phyloP scores from a whole-genome alignment of 2,888 invertebrate genomes.

The Hofmannophila pseudospretella region DNA sequence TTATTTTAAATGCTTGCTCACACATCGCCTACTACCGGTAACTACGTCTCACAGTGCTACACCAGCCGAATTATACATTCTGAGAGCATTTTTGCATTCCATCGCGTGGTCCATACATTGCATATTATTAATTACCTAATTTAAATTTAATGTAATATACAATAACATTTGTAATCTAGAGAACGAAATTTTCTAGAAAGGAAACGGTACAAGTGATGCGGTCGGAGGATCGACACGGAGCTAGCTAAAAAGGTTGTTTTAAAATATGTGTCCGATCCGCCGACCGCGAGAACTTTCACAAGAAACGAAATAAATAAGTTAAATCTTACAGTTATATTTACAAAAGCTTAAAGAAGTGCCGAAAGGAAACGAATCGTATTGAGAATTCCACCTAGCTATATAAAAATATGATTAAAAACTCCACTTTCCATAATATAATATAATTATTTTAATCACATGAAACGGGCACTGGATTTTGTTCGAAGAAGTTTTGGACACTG shows the following conservation, averaged over 20 bases:
- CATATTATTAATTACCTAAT: constrained; percentile 40
- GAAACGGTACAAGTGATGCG: constrained; percentile 37
- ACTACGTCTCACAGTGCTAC: constrained; percentile 56
- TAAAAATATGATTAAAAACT: constrained; percentile 64
- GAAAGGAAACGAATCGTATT: constrained; percentile 48
- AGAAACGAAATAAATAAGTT: constrained; percentile 71
- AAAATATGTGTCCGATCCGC: no score
- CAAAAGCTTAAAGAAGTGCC: constrained; percentile 69
- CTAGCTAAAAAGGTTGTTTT: no score
- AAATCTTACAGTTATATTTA: constrained; percentile 68
- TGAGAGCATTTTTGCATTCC: constrained; percentile 64
- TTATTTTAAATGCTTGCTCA: constrained; percentile 74
- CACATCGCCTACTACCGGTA: constrained; percentile 68
- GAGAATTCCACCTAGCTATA: constrained; percentile 69
- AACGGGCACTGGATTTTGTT: constrained; percentile 73
- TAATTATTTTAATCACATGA: constrained; percentile 59
- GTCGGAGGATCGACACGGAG: constrained; percentile 19
- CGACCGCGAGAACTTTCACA: constrained; percentile 15
- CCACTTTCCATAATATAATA: constrained; percentile 45
- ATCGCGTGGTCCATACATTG: constrained; percentile 71
- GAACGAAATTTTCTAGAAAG: constrained; percentile 72
- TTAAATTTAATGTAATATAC: constrained; percentile 53
- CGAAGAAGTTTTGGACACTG: constrained; percentile 64
- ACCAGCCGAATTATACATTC: constrained; percentile 66
- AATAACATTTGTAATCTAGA: constrained; percentile 76